Evolutionary conservation across 2,797 vertebrate genomes (phyloP).

Genomic region (Eospalax fontanierii): DNA sequence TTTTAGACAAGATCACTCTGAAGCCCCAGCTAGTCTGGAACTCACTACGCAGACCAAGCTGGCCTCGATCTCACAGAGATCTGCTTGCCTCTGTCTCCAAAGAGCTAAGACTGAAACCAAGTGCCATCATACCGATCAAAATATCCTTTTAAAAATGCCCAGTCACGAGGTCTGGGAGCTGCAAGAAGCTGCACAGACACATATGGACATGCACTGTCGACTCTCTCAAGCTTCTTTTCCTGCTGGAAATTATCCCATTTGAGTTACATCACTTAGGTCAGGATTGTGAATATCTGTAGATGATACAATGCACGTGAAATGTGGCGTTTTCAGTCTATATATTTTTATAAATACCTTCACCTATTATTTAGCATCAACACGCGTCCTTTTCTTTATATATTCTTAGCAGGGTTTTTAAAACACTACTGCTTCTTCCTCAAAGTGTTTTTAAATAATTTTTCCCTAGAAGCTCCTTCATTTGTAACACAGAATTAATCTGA

Average conservation of each 20-base stretch:
- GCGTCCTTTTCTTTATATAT: not conserved
- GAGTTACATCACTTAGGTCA: not conserved
- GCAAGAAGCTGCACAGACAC: accelerated
- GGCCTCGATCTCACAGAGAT: no score
- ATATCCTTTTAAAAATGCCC: not conserved
- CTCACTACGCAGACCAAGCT: no score
- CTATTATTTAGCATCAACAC: not conserved
- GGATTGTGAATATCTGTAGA: slow-evolving; percentile 27
- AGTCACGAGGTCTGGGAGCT: not conserved
- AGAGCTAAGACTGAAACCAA: no score
- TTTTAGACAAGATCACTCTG: no score
- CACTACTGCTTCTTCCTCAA: not conserved
- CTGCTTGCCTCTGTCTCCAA: no score
- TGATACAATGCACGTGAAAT: slow-evolving; percentile 2
- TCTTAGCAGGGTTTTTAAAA: not conserved
- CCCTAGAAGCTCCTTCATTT: slow-evolving; percentile 71
- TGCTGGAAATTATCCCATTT: not conserved
- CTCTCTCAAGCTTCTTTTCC: slow-evolving; percentile 24
- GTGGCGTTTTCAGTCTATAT: not conserved
- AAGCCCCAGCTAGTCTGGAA: no score
- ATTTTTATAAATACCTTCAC: not conserved
- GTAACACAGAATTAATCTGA: slow-evolving; percentile 12
- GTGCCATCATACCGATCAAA: no score
- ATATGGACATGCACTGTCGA: not conserved
- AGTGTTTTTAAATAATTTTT: slow-evolving; percentile 76